Conservation (phyloP, 2,797 vertebrate species). For the Nannoperca obscura region DNA sequence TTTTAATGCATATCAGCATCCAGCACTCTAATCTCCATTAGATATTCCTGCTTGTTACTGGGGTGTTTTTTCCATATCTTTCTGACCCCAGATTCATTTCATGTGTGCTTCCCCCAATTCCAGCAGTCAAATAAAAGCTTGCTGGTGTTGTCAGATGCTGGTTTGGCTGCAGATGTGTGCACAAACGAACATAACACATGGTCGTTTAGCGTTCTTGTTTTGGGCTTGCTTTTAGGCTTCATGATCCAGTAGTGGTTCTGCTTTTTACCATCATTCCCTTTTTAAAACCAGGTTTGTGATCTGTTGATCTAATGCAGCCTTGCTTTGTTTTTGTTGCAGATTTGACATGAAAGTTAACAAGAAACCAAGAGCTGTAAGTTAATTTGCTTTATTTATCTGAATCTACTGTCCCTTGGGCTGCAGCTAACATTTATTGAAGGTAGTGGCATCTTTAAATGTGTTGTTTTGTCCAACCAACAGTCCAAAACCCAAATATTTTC, state of each 20-base stretch:
- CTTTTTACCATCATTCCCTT: conserved; percentile 32
- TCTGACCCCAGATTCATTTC: conserved; percentile 44
- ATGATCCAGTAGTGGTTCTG: conserved; percentile 49
- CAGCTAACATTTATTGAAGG: not conserved
- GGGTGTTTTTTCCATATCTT: conserved; percentile 31
- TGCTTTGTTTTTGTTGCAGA: conserved; percentile 84
- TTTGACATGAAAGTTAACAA: conserved; percentile 99
- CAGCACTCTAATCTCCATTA: conserved; percentile 36
- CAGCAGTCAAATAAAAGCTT: conserved; percentile 14
- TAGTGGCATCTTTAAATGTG: too few relatives aligned
- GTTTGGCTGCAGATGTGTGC: conserved; percentile 43
- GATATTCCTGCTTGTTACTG: conserved; percentile 39
- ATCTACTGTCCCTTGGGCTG: not conserved
- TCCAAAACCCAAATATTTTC: too few relatives aligned
- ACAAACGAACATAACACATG: conserved; percentile 34
- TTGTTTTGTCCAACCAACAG: too few relatives aligned
- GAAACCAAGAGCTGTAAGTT: conserved; percentile 96
- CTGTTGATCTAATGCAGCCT: conserved; percentile 74
- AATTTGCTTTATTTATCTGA: not conserved
- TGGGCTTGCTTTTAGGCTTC: conserved; percentile 58
- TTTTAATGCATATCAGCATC: conserved; percentile 46
- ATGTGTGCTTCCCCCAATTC: conserved; percentile 31
- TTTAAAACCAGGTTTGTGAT: conserved; percentile 46
- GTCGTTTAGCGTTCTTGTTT: conserved; percentile 57
- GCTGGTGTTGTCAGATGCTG: conserved; percentile 48